Percentiles rank a stretch among this genome's conserved stretches.
Conservation (phyloP, 2,113 vertebrate genomes). For the Numida meleagris region DNA sequence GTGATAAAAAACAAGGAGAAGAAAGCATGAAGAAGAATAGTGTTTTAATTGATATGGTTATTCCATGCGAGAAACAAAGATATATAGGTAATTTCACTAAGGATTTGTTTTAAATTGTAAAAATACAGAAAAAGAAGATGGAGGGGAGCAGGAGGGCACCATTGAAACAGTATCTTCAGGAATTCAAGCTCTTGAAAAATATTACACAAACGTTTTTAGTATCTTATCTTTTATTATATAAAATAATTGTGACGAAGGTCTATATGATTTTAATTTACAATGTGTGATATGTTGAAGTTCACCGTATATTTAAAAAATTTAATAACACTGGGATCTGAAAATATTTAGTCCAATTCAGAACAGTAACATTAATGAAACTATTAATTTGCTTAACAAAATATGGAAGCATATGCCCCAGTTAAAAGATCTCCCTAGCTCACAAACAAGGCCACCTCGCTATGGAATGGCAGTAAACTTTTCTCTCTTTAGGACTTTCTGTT, state of each 20-base stretch:
- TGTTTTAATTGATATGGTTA: neutral
- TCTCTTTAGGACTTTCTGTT: neutral
- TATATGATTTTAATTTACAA: neutral
- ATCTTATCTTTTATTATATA: neutral
- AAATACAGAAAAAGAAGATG: neutral
- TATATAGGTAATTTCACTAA: neutral
- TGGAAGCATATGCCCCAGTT: neutral
- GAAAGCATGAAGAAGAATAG: neutral
- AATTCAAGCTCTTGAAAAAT: neutral
- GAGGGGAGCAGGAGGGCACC: neutral
- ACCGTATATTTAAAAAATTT: neutral
- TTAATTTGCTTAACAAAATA: neutral
- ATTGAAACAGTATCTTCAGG: neutral
- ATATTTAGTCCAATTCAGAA: neutral
- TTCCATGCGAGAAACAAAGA: neutral
- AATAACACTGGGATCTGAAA: neutral
- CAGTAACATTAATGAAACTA: neutral
- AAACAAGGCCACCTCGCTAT: neutral
- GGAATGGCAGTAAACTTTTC: neutral
- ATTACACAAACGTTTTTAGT: neutral
- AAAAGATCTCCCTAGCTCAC: neutral
- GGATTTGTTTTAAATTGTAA: neutral
- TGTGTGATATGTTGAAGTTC: neutral
- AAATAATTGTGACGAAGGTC: neutral
- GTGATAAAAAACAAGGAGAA: neutral